Conservation (phyloP, 2,113 vertebrate genomes). For the Fregata magnificens region DNA sequence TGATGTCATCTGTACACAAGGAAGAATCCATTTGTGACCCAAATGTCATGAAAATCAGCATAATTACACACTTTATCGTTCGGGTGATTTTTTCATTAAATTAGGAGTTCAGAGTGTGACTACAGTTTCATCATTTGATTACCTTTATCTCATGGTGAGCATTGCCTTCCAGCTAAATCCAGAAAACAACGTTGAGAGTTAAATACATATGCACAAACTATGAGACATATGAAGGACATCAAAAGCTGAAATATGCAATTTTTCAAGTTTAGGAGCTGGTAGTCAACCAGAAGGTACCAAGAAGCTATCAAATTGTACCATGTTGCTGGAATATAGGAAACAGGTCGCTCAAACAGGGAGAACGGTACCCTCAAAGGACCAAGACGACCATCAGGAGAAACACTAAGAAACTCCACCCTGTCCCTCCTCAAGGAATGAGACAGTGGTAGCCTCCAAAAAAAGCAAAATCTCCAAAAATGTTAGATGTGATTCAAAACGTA, state of each 20-base stretch:
- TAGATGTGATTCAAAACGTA: not conserved
- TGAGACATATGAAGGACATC: not conserved
- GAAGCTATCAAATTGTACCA: not conserved
- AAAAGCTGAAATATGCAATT: not conserved
- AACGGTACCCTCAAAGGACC: not conserved
- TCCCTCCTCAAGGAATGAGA: not conserved
- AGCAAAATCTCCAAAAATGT: not conserved
- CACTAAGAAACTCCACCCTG: not conserved
- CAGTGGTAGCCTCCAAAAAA: not conserved
- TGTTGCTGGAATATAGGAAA: not conserved
- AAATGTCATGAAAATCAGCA: slow-evolving; percentile 72
- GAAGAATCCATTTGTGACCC: slow-evolving; percentile 77
- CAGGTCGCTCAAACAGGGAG: not conserved
- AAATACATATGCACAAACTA: not conserved
- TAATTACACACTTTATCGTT: slow-evolving; percentile 69
- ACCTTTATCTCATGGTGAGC: slow-evolving; percentile 38
- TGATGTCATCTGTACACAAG: slow-evolving; percentile 67
- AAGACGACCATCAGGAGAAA: not conserved
- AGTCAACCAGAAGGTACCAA: not conserved
- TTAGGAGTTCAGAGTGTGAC: slow-evolving; percentile 43
- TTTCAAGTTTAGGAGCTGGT: not conserved
- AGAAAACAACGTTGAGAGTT: not conserved
- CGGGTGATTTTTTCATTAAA: slow-evolving; percentile 72
- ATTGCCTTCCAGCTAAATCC: slow-evolving; percentile 12
- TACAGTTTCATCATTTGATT: slow-evolving; percentile 35